Percentiles rank a stretch among this genome's conserved stretches.
These are phyloP conservation scores for Drosophila ezoana DNA, from an alignment of 2,888 invertebrate genomes.

Conservation along the genomic window DNA sequence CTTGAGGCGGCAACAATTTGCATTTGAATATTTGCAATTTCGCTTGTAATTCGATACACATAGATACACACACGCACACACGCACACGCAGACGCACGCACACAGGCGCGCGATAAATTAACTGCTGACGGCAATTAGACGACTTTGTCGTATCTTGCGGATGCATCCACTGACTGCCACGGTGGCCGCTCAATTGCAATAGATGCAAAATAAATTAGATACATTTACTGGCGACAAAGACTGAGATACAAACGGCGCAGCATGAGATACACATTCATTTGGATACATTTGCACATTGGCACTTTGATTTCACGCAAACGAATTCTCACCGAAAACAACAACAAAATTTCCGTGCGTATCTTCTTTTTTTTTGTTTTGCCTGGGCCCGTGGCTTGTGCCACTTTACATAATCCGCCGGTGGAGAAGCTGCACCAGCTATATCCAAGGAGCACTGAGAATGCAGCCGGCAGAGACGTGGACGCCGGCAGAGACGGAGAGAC, in stretches of 20 bases:
- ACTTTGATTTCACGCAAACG: slow-evolving; percentile 25
- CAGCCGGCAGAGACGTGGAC: slow-evolving; percentile 45
- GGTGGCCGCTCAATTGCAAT: slow-evolving; percentile 69
- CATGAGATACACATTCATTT: slow-evolving; percentile 19
- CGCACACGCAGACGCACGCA: slow-evolving; percentile 17
- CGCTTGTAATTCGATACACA: slow-evolving; percentile 40
- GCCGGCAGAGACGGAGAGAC: not conserved
- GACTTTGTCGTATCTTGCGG: slow-evolving; percentile 48
- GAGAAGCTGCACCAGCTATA: slow-evolving; percentile 10
- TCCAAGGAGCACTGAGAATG: slow-evolving; percentile 37
- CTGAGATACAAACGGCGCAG: slow-evolving; percentile 14
- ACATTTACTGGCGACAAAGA: slow-evolving; percentile 64
- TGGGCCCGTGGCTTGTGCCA: slow-evolving; percentile 50
- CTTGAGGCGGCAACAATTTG: slow-evolving; percentile 12
- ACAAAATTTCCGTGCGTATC: slow-evolving; percentile 39
- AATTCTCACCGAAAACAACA: not conserved
- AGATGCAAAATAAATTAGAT: slow-evolving; percentile 75
- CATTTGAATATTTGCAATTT: slow-evolving; percentile 13
- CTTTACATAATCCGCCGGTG: slow-evolving; percentile 76
- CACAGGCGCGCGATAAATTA: slow-evolving; percentile 19
- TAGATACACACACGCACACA: slow-evolving; percentile 12
- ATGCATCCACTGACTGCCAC: slow-evolving; percentile 54
- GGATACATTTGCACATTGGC: slow-evolving; percentile 35
- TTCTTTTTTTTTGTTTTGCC: slow-evolving; percentile 50
- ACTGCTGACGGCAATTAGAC: slow-evolving; percentile 58